Base-by-base conservation (phyloP, 2,113 vertebrate species). In the Sander lucioperca region DNA sequence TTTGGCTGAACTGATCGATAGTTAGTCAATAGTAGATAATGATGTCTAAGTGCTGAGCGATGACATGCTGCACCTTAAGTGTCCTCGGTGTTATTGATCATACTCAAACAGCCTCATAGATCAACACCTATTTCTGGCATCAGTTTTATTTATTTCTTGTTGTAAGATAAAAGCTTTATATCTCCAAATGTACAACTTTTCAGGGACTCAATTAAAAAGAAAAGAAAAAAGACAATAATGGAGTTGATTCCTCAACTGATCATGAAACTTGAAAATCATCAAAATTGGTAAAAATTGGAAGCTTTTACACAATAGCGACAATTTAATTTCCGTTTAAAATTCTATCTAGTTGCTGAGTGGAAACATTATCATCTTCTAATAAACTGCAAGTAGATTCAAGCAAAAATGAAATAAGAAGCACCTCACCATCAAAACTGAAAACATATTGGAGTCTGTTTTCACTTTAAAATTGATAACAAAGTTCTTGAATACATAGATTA, bases 1-100 rank as follows among this genome's bases (percentile, higher is more conserved):
- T 78, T 83, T 65, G 53, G 74, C 61, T 85, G 66, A 84, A 65
- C 74, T 51, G 36, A 85, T 91, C 85, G 8, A 90, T 91, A n/a
- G 33, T 36, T 30, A 3, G 82, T 90, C 87, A 72, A 91, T 92
- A 90, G 88, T 75, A 86, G 86, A 89, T 93, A 88, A 91, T 86
- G 88, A 84, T 57, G 71, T 80, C 80, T 88, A 85, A 93, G 84
- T 84, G 86, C 81, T 80, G 80, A 82, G 87, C 84, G 57, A 82
- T 85, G 78, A 88, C 75, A 86, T 54, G 70, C 73, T 72, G 77
- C 86, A 84, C 59, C 57, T 66, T 15, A 74, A 57, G 78, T 77
- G 71, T 89, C 79, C 62, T 54, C 61, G 59, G 83, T 68, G 64
- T 54, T 90, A 91, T 86, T 70, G 85, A 93, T 90, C 78, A 81